Base-by-base conservation (phyloP, 1,140 invertebrate genomes). In the Caenorhabditis remanei region DNA sequence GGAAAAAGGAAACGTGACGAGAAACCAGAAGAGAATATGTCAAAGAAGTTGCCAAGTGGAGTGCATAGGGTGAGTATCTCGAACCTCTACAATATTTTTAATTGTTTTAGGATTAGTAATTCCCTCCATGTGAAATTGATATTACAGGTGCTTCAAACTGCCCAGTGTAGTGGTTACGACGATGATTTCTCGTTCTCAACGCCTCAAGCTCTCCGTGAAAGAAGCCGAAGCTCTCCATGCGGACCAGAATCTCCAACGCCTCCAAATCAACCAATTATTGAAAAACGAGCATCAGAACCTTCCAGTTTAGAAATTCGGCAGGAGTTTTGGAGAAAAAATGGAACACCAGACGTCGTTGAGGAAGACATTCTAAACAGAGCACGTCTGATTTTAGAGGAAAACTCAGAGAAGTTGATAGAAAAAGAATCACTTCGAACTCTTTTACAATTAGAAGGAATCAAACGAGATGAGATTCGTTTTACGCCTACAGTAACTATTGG, bases 371-470 rank as follows among this genome's bases (percentile, higher is more conserved):
- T 87, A 0, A 40, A 87, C 19, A 8, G 86, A 48, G 86, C 86
- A 2, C 9, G 83, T 0, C 43, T 24, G 55, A 46, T 84, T 84
- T 19, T 84, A 48, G 58, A 84, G 16, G 83, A 84, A 19, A 61
- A 41, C 19, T 58, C 58, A 14, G 83, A 58, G 19, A 84, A 84
- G 21, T 19, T 87, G 1, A 40, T 87, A 13, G 86, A 83, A 32
- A 75, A 58, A 24, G 86, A 87, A n/a, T 87, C 86, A 4, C 32
- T 87, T 53, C 41, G 86, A 32, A 87, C 86, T n/a, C 56, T 87
- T 5, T 48, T 87, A 13, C 75, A 87, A n/a, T 46, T 87, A 21
- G 86, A 87, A 83, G 50, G 71, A 5, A n/a, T 55, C 24, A 87
- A 41, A 9, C 24, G 32, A 43, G 85, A 67, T 19, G 82, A 87